phyloP scores from a whole-genome alignment of 2,888 invertebrate species.

The Athetis lepigone region DNA sequence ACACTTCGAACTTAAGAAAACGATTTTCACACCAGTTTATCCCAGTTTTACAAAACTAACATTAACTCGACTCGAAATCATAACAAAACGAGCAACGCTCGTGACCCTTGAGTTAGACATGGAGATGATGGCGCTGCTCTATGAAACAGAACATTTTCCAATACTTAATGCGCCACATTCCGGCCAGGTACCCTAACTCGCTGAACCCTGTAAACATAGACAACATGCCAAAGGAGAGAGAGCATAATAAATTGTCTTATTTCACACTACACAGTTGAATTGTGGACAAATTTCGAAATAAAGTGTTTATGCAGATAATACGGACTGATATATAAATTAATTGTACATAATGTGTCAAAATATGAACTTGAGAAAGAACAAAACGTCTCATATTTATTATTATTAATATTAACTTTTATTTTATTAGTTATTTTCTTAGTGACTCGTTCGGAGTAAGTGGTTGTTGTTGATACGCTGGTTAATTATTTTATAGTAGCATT shows the following conservation, averaged over 20 bases:
- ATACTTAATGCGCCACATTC: conserved; percentile 7
- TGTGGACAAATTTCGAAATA: conserved; percentile 60
- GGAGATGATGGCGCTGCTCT: too few species aligned
- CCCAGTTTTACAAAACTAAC: too few species aligned
- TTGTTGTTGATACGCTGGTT: conserved; percentile 83
- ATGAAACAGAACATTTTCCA: background rate
- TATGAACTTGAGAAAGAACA: conserved; percentile 85
- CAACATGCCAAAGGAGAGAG: conserved; percentile 70
- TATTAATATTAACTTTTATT: conserved; percentile 74
- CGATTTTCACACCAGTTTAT: background rate
- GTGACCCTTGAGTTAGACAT: too few species aligned
- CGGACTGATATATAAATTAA: conserved; percentile 83
- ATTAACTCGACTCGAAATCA: too few species aligned
- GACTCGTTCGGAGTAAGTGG: conserved; percentile 77
- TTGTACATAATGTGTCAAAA: conserved; percentile 84
- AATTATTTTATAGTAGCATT: conserved; percentile 81
- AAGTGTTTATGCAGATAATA: conserved; percentile 72
- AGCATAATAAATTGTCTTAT: conserved; percentile 74
- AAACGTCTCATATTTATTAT: conserved; percentile 87
- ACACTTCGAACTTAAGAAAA: conserved; percentile 5
- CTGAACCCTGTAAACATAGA: conserved; percentile 59
- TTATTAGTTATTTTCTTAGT: conserved; percentile 72
- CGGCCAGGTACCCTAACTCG: conserved; percentile 1
- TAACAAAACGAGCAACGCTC: too few species aligned
- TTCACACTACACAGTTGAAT: conserved; percentile 68